A percentile compares a stretch with the other conserved stretches of the same genome.
These are phyloP conservation scores for Andrena marginata DNA, from an alignment of 2,888 invertebrate genomes.

Conservation along the genomic window DNA sequence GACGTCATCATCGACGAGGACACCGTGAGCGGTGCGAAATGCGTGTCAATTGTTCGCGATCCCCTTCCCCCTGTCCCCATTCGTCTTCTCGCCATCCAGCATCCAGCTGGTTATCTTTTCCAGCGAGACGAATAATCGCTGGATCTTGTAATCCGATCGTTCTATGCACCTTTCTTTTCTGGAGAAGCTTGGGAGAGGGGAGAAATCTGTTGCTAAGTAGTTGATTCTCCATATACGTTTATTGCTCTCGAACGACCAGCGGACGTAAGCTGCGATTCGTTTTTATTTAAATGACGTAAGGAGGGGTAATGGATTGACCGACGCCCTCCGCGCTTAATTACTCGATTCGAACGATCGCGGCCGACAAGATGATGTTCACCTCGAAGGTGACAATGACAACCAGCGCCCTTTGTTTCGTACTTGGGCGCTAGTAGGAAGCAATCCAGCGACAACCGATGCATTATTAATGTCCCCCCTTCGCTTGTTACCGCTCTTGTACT, in stretches of 20 bases:
- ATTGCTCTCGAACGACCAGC: not conserved
- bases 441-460: slow-evolving; percentile 78
- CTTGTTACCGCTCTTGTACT: slow-evolving; percentile 75
- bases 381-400: slow-evolving; percentile 59
- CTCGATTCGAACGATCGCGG: slow-evolving; percentile 41
- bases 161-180: not conserved
- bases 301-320: slow-evolving; percentile 43
- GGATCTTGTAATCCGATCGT: too few species aligned
- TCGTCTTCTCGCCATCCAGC: not conserved
- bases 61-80: not conserved
- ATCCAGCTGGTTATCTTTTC: too few species aligned
- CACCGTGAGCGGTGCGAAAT: slow-evolving; percentile 3
- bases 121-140: too few species aligned
- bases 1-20: slow-evolving; percentile 74
- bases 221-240: not conserved
- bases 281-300: slow-evolving; percentile 21
- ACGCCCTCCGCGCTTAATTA: slow-evolving; percentile 29
- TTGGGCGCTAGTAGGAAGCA: slow-evolving; percentile 75
- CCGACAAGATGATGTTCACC: slow-evolving; percentile 55
- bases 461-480: slow-evolving; percentile 79
- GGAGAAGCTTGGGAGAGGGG: not conserved
- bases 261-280: not conserved
- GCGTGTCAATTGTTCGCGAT: not conserved
- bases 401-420: slow-evolving; percentile 68
- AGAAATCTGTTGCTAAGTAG: too few species aligned